Percentiles rank a stretch among this genome's conserved stretches.
Conservation (phyloP, 2,888 invertebrate species). For the Trichogramma dendrolimi region DNA sequence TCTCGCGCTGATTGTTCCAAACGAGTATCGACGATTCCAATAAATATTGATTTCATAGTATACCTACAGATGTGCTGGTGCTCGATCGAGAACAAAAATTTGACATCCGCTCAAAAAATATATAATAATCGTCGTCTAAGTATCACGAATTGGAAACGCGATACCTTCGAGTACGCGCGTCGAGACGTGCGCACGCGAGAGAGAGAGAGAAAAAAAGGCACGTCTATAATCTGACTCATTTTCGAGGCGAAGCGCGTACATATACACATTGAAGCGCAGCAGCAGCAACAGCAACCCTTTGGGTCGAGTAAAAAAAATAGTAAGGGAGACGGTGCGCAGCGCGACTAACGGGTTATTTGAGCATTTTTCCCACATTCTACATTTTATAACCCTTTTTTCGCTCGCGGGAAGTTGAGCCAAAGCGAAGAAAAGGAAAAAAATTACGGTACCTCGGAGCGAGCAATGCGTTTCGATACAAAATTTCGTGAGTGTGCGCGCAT, state of each 20-base stretch:
- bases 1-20: too few species aligned
- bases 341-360: slow-evolving; percentile 44
- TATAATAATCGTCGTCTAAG: too few species aligned
- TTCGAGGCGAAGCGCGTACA: background rate
- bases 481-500: background rate
- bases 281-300: background rate
- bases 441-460: slow-evolving; percentile 10
- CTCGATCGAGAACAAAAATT: too few species aligned
- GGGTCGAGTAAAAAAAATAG: slow-evolving; percentile 6
- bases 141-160: too few species aligned
- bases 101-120: too few species aligned
- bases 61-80: too few species aligned
- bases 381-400: slow-evolving; percentile 9
- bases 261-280: slow-evolving; percentile 21
- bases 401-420: slow-evolving; percentile 32
- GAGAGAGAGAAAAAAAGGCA: too few species aligned
- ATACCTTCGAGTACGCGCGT: too few species aligned
- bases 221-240: too few species aligned
- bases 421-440: slow-evolving; percentile 32
- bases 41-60: too few species aligned
- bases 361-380: slow-evolving; percentile 49
- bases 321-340: background rate
- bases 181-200: too few species aligned
- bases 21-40: too few species aligned
- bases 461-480: slow-evolving; percentile 17